Percentiles rank a stretch among this genome's conserved stretches.
Conservation (phyloP, 2,888 invertebrate genomes). For the Tiphia femorata region DNA sequence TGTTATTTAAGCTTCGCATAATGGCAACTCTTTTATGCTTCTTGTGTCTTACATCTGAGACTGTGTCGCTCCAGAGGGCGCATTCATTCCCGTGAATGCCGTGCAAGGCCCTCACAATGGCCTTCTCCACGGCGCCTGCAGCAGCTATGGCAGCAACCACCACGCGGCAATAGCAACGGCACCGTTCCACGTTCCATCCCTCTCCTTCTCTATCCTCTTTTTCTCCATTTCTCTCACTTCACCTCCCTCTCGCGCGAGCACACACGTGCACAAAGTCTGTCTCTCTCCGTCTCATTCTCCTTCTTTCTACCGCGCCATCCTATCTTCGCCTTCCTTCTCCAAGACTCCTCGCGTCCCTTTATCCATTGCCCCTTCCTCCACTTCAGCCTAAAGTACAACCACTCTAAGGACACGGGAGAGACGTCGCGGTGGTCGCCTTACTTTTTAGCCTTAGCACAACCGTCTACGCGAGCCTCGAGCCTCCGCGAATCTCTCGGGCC, state of each 20-base stretch:
- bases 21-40: constrained; percentile 67
- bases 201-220: constrained; percentile 29
- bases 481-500: neutral
- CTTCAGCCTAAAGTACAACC: constrained; percentile 38
- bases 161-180: no score
- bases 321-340: constrained; percentile 18
- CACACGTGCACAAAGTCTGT: no score
- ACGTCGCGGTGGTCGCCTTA: constrained; percentile 35
- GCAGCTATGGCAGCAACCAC: constrained; percentile 37
- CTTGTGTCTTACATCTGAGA: constrained; percentile 64
- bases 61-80: constrained; percentile 61
- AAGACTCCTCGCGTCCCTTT: constrained; percentile 21
- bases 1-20: constrained; percentile 67
- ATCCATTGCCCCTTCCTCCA: constrained; percentile 7
- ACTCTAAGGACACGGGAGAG: constrained; percentile 46
- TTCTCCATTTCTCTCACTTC: no score
- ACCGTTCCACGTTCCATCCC: no score
- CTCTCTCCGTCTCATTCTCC: constrained; percentile 31
- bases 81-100: constrained; percentile 62
- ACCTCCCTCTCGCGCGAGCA: no score
- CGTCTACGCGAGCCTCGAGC: constrained; percentile 3
- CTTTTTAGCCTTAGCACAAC: constrained; percentile 38
- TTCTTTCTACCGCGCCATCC: constrained; percentile 17
- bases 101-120: constrained; percentile 53
- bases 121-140: constrained; percentile 45